Percentiles rank a stretch among this genome's conserved stretches.
Evolutionary conservation across 1,140 invertebrate species (phyloP).

Genomic region (Drosophila kanapiae): DNA sequence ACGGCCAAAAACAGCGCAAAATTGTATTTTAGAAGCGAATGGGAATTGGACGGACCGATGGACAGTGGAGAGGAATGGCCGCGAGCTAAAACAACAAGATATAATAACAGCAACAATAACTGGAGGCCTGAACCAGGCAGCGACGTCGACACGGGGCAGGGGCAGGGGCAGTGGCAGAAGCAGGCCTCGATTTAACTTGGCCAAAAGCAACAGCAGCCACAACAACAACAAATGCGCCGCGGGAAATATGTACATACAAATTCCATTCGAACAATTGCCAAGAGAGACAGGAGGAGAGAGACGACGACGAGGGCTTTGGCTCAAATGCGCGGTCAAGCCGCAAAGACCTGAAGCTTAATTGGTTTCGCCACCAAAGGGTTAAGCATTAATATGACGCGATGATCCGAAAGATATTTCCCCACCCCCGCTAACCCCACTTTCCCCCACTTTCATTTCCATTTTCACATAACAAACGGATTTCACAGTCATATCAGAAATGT

Average conservation of each 20-base stretch:
- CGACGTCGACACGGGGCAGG: slow-evolving; percentile 24
- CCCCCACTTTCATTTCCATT: not conserved
- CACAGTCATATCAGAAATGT: slow-evolving; percentile 18
- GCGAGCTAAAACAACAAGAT: slow-evolving; percentile 39
- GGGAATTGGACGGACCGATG: slow-evolving; percentile 24
- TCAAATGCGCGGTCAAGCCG: slow-evolving; percentile 34
- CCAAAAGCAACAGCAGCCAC: slow-evolving; percentile 27
- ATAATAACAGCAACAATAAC: slow-evolving; percentile 39
- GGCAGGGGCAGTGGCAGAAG: slow-evolving; percentile 21
- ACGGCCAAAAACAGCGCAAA: slow-evolving; percentile 50
- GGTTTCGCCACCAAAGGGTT: slow-evolving; percentile 38
- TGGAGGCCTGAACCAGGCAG: slow-evolving; percentile 30
- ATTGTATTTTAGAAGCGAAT: slow-evolving; percentile 67
- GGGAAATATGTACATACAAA: slow-evolving; percentile 35
- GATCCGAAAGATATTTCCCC: slow-evolving; percentile 24
- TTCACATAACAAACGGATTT: slow-evolving; percentile 24
- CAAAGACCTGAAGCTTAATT: slow-evolving; percentile 31
- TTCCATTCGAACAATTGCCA: slow-evolving; percentile 36
- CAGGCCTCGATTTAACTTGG: slow-evolving; percentile 33
- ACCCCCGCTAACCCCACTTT: not conserved
- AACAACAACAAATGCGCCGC: slow-evolving; percentile 34
- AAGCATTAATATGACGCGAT: slow-evolving; percentile 25
- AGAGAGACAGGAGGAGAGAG: not conserved
- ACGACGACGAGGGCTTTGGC: slow-evolving; percentile 1
- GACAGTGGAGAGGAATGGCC: slow-evolving; percentile 48